Evolutionary conservation across 2,888 invertebrate genomes (phyloP).

Genomic region (Choreutis nemorana): DNA sequence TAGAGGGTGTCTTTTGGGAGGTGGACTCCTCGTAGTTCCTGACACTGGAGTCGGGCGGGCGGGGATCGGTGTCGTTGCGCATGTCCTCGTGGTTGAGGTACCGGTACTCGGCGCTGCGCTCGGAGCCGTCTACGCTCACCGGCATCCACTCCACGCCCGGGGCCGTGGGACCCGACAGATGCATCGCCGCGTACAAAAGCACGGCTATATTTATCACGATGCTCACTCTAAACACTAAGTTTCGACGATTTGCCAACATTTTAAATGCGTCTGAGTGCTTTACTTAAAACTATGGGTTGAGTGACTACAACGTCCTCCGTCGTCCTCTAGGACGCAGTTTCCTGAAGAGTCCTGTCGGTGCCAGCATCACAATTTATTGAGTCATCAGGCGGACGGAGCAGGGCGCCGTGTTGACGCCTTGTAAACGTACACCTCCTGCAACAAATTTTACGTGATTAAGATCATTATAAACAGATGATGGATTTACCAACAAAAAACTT

Average conservation of each 20-base stretch:
- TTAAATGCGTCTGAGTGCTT: no score
- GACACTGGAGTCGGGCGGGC: slow-evolving; percentile 23
- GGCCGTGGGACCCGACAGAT: slow-evolving; percentile 45
- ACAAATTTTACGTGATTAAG: no score
- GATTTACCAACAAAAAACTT: no score
- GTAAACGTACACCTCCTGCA: slow-evolving; percentile 31
- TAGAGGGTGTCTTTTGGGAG: slow-evolving; percentile 49
- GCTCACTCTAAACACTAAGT: slow-evolving; percentile 77
- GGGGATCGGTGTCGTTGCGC: slow-evolving; percentile 34
- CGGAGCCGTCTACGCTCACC: slow-evolving; percentile 39
- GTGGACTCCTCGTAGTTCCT: slow-evolving; percentile 39
- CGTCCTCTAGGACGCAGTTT: slow-evolving; percentile 65
- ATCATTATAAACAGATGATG: no score
- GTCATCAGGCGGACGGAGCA: slow-evolving; percentile 46
- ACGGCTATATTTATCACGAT: slow-evolving; percentile 78
- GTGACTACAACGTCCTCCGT: slow-evolving; percentile 53
- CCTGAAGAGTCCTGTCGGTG: slow-evolving; percentile 54
- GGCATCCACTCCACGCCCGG: slow-evolving; percentile 45
- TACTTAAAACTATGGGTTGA: slow-evolving; percentile 36
- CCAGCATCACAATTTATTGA: slow-evolving; percentile 64
- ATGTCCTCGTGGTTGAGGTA: slow-evolving; percentile 28
- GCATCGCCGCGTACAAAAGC: slow-evolving; percentile 75
- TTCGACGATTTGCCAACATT: slow-evolving; percentile 63
- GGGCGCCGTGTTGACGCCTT: slow-evolving; percentile 41
- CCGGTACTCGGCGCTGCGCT: slow-evolving; percentile 31